These are phyloP conservation scores for Heliconius hermathena DNA, from an alignment of 1,140 invertebrate species.

Conservation along the genomic window DNA sequence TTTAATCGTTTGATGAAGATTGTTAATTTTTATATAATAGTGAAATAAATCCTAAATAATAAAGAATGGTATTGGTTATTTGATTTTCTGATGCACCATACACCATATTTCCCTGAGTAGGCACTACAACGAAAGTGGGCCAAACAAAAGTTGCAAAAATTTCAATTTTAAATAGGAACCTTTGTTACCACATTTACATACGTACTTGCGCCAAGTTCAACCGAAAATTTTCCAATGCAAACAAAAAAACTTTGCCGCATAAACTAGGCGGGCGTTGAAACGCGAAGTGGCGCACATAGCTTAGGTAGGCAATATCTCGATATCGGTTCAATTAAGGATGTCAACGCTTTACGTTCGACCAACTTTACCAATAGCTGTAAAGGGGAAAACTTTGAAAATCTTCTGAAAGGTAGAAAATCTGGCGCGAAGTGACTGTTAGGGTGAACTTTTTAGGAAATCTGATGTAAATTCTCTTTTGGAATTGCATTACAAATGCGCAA, in stretches of 20 bases:
- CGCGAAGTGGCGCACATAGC: conserved; percentile 35
- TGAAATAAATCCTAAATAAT: too few species aligned
- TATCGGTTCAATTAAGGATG: conserved; percentile 45
- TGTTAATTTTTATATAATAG: too few species aligned
- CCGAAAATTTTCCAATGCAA: conserved; percentile 2
- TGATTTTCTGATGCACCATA: not conserved
- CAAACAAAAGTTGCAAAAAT: not conserved
- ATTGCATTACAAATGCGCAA: not conserved
- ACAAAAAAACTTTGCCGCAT: conserved; percentile 20
- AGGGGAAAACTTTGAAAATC: conserved; percentile 34
- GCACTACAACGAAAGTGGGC: not conserved
- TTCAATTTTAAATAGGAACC: conserved; percentile 3
- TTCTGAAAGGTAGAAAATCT: conserved; percentile 31
- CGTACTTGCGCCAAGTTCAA: conserved; percentile 1
- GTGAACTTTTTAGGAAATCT: conserved; percentile 22
- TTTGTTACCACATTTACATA: conserved; percentile 7
- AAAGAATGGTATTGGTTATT: too few species aligned
- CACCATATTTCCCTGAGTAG: not conserved
- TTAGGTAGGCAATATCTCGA: conserved; percentile 30
- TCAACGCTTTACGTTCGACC: conserved; percentile 28
- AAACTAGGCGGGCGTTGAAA: conserved; percentile 27
- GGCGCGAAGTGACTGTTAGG: conserved; percentile 18
- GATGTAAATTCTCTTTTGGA: conserved; percentile 6
- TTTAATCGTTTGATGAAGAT: too few species aligned
- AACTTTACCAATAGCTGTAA: conserved; percentile 13